A percentile compares a stretch with the other conserved stretches of the same genome.
Evolutionary conservation across 2,113 vertebrate genomes (phyloP).

Genomic region (Callipepla californica): DNA sequence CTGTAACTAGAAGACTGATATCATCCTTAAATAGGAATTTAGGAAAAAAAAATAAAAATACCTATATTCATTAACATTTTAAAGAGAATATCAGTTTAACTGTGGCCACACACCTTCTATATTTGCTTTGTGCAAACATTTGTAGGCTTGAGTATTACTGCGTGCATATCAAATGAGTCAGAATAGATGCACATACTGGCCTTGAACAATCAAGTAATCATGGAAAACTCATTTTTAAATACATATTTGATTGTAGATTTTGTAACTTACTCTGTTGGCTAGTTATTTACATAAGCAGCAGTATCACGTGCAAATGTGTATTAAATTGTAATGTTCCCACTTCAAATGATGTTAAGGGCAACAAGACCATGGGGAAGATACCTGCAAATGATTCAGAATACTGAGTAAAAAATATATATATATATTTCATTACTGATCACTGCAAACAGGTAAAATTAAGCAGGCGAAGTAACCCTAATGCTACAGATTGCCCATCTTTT

Average conservation of each 20-base stretch:
- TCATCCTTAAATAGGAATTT: neutral
- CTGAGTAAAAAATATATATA: neutral
- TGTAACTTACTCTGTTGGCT: neutral
- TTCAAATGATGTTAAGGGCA: neutral
- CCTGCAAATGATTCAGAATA: neutral
- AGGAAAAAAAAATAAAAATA: neutral
- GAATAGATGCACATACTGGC: neutral
- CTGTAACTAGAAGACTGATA: slow-evolving; percentile 34
- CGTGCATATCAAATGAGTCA: slow-evolving; percentile 15
- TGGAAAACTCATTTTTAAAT: slow-evolving; percentile 34
- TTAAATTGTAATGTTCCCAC: neutral
- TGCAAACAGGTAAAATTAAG: slow-evolving; percentile 18
- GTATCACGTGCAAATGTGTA: slow-evolving; percentile 12
- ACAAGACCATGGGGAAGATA: neutral
- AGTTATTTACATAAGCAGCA: slow-evolving; percentile 41
- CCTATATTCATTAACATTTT: slow-evolving; percentile 63
- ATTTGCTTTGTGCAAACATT: slow-evolving; percentile 59
- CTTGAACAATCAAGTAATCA: neutral
- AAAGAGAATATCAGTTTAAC: slow-evolving; percentile 32
- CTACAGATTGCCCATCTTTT: neutral
- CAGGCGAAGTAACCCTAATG: neutral
- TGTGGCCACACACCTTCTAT: neutral
- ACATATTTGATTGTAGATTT: slow-evolving; percentile 22
- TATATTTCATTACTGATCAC: neutral
- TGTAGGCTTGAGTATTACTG: neutral